Evolutionary conservation across 2,888 invertebrate species (phyloP).

Genomic region (Scrobipalpa atriplicella): DNA sequence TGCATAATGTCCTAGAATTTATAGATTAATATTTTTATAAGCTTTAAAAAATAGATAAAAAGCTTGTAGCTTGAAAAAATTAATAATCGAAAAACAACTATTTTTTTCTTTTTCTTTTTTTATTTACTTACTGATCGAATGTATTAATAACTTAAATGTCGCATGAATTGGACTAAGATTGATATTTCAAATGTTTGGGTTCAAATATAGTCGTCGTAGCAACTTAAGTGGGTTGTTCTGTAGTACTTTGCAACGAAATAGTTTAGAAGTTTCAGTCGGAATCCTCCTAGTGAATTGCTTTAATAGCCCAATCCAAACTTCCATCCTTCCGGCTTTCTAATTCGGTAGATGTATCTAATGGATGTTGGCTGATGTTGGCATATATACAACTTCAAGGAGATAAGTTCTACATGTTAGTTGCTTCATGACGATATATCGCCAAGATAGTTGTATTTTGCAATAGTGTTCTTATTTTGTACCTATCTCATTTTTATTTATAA

Average conservation of each 20-base stretch:
- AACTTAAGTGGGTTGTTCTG: constrained; percentile 3
- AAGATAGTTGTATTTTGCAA: too few relatives aligned
- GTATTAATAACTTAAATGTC: neutral
- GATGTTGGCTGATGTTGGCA: neutral
- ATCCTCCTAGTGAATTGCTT: constrained; percentile 10
- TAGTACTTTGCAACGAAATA: constrained; percentile 4
- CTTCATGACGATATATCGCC: neutral
- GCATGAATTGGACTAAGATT: neutral
- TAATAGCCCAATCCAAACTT: constrained; percentile 19
- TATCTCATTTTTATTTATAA: too few relatives aligned
- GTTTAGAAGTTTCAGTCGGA: constrained; percentile 6
- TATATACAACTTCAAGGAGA: neutral
- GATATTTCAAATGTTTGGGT: neutral
- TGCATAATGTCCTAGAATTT: too few relatives aligned
- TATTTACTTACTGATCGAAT: too few relatives aligned
- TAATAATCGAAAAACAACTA: too few relatives aligned
- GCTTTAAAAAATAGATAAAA: too few relatives aligned
- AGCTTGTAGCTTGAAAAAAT: too few relatives aligned
- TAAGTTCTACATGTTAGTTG: neutral
- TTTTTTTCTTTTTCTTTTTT: too few relatives aligned
- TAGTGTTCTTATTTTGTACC: too few relatives aligned
- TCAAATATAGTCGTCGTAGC: neutral
- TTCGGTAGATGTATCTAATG: neutral
- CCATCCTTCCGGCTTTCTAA: constrained; percentile 1
- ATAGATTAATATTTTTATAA: too few relatives aligned